Evolutionary conservation across 2,113 vertebrate species (phyloP), one percentile per base, ranked within the genome.

Genomic region (Myiozetetes cayanensis): DNA sequence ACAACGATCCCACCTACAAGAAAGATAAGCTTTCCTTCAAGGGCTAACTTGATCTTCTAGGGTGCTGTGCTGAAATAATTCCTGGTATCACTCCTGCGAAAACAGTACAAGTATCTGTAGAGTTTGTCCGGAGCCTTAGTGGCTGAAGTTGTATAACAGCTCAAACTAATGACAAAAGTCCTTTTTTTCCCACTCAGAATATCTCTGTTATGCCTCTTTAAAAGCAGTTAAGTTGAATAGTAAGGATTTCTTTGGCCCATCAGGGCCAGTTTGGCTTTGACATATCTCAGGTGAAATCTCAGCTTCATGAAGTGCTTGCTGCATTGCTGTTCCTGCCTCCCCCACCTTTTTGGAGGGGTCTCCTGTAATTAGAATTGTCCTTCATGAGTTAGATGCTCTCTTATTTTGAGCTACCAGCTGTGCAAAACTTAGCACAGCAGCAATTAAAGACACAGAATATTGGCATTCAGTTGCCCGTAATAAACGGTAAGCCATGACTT

Each of bases 401-500:
- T 31, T 50, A 56, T 49, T 49, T 65, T 56, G 31, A 49, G 17
- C 49, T 22, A 49, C 17, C 6, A 22, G 7, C 27, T 80, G 43
- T 72, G 28, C 9, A 35, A 72, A 72, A 80, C 13, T 21, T 33
- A 65, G 6, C 35, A 58, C 9, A 31, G 43, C 21, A 58, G 31
- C 27, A 31, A 37, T 73, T 50, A 80, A 56, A 58, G n/a, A 13
- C 28, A 55, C 10, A 47, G 43, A 44, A 6, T 49, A 22, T 22
- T 65, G 9, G 6, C 7, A 37, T 58, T 73, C 50, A 43, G 4
- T 37, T 58, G 35, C 56, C 35, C 35, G 25, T 22, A 43, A 56
- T 31, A 56, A 31, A 65, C 13, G 0, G 0, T 43, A 35, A 72
- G 7, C 9, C 17, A 50, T 43, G 39, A 13, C 39, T 41, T 41